Evolutionary conservation across 2,888 invertebrate species (phyloP).

Genomic region (Spodoptera exigua): DNA sequence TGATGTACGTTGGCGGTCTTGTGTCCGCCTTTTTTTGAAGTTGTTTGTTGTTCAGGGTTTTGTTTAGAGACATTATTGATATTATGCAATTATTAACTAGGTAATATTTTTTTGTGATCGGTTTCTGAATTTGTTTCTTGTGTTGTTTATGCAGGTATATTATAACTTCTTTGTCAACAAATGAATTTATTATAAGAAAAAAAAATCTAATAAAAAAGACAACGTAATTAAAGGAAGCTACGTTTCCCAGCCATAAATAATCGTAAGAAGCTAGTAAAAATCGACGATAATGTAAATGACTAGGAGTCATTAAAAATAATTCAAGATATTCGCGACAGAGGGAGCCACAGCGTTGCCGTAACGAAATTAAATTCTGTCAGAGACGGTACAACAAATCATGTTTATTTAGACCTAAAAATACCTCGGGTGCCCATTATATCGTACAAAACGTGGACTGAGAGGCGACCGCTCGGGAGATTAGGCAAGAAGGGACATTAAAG

Average conservation of each 20-base stretch:
- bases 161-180: too few relatives aligned
- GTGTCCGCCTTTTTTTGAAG: constrained; percentile 12
- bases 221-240: constrained; percentile 40
- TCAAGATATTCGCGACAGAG: constrained; percentile 82
- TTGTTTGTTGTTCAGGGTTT: constrained; percentile 9
- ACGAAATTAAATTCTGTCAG: constrained; percentile 88
- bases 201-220: constrained; percentile 10
- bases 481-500: constrained; percentile 89
- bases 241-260: constrained; percentile 46
- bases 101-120: too few relatives aligned
- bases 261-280: constrained; percentile 53
- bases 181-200: neutral
- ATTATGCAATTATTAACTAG: too few relatives aligned
- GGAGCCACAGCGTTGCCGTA: constrained; percentile 71
- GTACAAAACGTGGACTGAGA: constrained; percentile 81
- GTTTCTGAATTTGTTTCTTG: too few relatives aligned
- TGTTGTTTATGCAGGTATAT: too few relatives aligned
- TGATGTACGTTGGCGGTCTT: constrained; percentile 40
- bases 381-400: constrained; percentile 88
- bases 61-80: constrained; percentile 1
- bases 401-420: constrained; percentile 89
- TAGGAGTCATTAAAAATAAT: constrained; percentile 84
- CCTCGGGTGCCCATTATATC: constrained; percentile 87
- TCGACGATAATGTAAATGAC: constrained; percentile 66
- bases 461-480: constrained; percentile 86